These are phyloP conservation scores for Phthorimaea operculella DNA, from an alignment of 1,140 invertebrate genomes.

Conservation along the genomic window DNA sequence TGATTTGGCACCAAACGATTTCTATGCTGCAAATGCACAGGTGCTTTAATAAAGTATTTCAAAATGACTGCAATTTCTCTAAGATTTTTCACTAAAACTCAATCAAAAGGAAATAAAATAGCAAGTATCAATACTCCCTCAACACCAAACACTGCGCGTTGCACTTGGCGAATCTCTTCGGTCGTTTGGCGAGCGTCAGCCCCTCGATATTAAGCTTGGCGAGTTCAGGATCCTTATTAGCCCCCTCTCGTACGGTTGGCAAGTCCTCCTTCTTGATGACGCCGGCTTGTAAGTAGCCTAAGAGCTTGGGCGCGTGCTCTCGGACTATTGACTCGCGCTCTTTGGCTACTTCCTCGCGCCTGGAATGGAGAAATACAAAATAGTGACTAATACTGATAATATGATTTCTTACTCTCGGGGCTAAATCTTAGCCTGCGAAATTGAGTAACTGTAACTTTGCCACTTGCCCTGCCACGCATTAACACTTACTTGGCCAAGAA, in stretches of 20 bases:
- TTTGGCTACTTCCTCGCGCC: slow-evolving; percentile 34
- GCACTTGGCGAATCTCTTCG: slow-evolving; percentile 28
- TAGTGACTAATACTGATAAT: too few species aligned
- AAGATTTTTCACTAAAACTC: too few species aligned
- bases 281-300: slow-evolving; percentile 43
- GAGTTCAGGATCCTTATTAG: slow-evolving; percentile 1
- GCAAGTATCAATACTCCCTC: slow-evolving; percentile 36
- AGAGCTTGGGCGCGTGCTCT: slow-evolving; percentile 34
- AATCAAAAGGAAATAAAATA: too few species aligned
- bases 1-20: too few species aligned
- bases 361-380: slow-evolving; percentile 12
- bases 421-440: too few species aligned
- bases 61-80: too few species aligned
- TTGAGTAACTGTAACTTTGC: too few species aligned
- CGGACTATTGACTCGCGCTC: slow-evolving; percentile 40
- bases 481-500: too few species aligned
- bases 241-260: slow-evolving; percentile 11
- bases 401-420: too few species aligned
- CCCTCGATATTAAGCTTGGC: slow-evolving; percentile 14
- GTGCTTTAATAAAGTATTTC: too few species aligned
- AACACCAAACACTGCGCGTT: slow-evolving; percentile 38
- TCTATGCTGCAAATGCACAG: too few species aligned
- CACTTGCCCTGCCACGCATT: too few species aligned
- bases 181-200: slow-evolving; percentile 9
- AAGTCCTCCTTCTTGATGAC: slow-evolving; percentile 25